These are phyloP conservation scores for Oryctes rhinoceros DNA, from an alignment of 1,140 invertebrate genomes.

Conservation along the genomic window DNA sequence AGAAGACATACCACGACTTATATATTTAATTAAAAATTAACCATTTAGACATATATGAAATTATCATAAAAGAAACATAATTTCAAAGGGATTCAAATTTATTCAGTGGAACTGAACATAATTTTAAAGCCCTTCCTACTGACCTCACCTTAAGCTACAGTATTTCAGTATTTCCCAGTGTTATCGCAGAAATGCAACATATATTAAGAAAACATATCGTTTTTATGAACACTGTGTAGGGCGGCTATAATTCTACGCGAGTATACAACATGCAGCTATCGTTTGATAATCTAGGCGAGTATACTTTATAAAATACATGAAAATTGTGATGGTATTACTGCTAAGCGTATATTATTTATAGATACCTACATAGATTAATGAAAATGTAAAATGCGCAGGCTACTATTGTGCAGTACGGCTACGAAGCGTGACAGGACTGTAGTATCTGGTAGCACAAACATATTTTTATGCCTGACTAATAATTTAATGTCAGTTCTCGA, in stretches of 20 bases:
- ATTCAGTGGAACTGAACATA: not conserved
- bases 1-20: too few relatives aligned
- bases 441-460: not conserved
- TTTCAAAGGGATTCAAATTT: not conserved
- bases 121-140: not conserved
- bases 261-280: not conserved
- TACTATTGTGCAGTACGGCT: not conserved
- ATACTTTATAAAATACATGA: not conserved
- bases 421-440: not conserved
- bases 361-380: conserved; percentile 5
- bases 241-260: not conserved
- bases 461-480: not conserved
- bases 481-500: conserved; percentile 1
- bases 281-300: not conserved
- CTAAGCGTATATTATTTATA: not conserved
- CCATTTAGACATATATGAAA: too few relatives aligned
- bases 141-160: not conserved
- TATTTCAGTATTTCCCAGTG: not conserved
- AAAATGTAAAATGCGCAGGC: not conserved
- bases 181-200: not conserved
- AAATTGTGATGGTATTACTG: not conserved
- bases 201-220: not conserved
- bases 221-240: not conserved
- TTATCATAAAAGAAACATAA: too few relatives aligned
- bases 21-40: too few relatives aligned